phyloP scores from a whole-genome alignment of 2,888 invertebrate species.

The Lingula anatina region DNA sequence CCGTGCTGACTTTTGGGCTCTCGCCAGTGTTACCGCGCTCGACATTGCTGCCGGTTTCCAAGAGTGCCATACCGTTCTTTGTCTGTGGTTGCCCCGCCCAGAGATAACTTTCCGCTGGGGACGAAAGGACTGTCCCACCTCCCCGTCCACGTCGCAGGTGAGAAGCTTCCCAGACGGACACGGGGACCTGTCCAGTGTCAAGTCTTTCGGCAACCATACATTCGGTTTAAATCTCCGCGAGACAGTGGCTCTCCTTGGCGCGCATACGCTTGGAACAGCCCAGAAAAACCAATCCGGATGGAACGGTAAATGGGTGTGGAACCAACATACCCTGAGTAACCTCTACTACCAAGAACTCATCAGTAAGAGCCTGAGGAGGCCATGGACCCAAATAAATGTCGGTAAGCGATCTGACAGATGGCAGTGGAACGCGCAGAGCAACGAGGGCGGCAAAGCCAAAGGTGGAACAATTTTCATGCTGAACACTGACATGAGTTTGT shows the following conservation, averaged over 20 bases:
- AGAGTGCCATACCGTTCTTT: too few species aligned
- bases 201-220: neutral
- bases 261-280: neutral
- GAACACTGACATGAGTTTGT: neutral
- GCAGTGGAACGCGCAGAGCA: too few species aligned
- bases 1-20: neutral
- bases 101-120: neutral
- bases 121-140: neutral
- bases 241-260: neutral
- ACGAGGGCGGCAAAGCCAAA: too few species aligned
- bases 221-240: neutral
- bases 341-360: too few species aligned
- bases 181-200: neutral
- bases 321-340: too few species aligned
- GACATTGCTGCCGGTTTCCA: neutral
- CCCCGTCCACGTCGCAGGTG: neutral
- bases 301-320: too few species aligned
- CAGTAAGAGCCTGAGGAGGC: too few species aligned
- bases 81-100: neutral
- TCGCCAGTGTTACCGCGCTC: neutral
- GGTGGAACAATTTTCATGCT: too few species aligned
- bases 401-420: too few species aligned
- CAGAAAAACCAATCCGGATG: too few species aligned
- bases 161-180: neutral
- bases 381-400: too few species aligned